These are phyloP conservation scores for Drosophila navojoa DNA, from an alignment of 1,140 invertebrate genomes.

Conservation along the genomic window DNA sequence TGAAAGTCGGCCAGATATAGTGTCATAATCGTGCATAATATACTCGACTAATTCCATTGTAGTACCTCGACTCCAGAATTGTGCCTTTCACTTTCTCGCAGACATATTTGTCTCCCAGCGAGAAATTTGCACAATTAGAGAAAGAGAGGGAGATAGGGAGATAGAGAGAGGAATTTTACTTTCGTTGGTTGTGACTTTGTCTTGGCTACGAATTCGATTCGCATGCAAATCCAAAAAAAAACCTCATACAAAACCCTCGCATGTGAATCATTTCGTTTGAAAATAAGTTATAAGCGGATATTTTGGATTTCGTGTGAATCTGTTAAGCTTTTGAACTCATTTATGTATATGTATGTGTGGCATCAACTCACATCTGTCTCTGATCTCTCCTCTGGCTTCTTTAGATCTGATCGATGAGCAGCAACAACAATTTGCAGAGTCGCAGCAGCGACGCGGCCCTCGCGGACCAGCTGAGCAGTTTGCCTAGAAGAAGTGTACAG, in stretches of 20 bases:
- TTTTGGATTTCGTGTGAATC: conserved; percentile 65
- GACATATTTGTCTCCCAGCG: conserved; percentile 1
- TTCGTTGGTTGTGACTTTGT: conserved; percentile 7
- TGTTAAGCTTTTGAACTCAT: conserved; percentile 53
- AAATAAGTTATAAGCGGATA: conserved; percentile 54
- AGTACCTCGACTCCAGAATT: conserved; percentile 26
- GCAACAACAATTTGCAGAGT: conserved; percentile 41
- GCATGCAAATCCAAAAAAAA: conserved; percentile 59
- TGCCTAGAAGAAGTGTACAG: conserved; percentile 51
- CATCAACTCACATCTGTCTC: conserved; percentile 17
- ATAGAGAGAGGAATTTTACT: conserved; percentile 3
- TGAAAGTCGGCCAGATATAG: conserved; percentile 41
- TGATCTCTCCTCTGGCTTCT: background rate
- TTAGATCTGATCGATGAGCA: conserved; percentile 75
- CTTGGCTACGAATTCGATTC: conserved; percentile 45
- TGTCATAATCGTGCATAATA: conserved; percentile 44
- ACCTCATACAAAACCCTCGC: conserved; percentile 24
- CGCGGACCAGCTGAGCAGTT: conserved; percentile 62
- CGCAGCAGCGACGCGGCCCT: conserved; percentile 72
- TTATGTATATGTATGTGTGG: conserved; percentile 19
- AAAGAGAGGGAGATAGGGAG: no score
- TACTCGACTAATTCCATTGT: conserved; percentile 16
- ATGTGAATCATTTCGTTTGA: conserved; percentile 77
- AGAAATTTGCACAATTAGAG: background rate
- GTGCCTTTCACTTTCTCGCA: conserved; percentile 67